A percentile compares a stretch with the other conserved stretches of the same genome.
Evolutionary conservation across 2,797 vertebrate species (phyloP).

Genomic region (Mastacembelus armatus): DNA sequence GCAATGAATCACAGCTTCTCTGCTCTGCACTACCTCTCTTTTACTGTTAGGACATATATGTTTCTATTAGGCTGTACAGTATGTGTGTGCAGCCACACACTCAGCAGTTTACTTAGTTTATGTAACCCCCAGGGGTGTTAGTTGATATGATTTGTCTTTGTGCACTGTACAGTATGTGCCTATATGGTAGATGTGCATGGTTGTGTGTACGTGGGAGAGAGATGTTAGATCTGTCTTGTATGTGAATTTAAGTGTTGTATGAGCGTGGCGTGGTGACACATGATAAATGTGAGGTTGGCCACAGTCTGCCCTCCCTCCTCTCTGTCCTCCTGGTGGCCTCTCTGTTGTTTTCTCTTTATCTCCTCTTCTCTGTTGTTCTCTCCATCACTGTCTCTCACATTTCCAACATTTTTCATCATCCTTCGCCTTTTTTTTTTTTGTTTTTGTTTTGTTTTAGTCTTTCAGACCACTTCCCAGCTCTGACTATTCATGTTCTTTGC

Average conservation of each 20-base stretch:
- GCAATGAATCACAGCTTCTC: conserved; percentile 55
- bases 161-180: conserved; percentile 11
- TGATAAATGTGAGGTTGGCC: conserved; percentile 73
- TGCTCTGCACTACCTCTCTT: conserved; percentile 15
- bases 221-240: conserved; percentile 42
- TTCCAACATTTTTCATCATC: conserved; percentile 9
- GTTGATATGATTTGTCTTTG: conserved; percentile 37
- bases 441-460: conserved; percentile 3
- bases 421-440: background rate
- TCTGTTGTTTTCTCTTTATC: conserved; percentile 21
- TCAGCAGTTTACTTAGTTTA: conserved; percentile 55
- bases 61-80: background rate
- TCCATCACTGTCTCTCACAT: conserved; percentile 28
- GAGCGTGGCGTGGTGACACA: conserved; percentile 56
- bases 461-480: conserved; percentile 33
- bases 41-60: conserved; percentile 12
- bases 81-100: conserved; percentile 2
- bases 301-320: conserved; percentile 52
- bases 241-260: conserved; percentile 53
- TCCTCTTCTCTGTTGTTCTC: conserved; percentile 24
- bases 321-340: conserved; percentile 73
- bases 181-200: conserved; percentile 2
- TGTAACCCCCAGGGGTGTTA: conserved; percentile 43
- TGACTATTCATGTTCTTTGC: conserved; percentile 13
- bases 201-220: conserved; percentile 11